Percentiles rank a stretch among this genome's conserved stretches.
Conservation (phyloP, 2,113 vertebrate genomes). For the Columba janthina region DNA sequence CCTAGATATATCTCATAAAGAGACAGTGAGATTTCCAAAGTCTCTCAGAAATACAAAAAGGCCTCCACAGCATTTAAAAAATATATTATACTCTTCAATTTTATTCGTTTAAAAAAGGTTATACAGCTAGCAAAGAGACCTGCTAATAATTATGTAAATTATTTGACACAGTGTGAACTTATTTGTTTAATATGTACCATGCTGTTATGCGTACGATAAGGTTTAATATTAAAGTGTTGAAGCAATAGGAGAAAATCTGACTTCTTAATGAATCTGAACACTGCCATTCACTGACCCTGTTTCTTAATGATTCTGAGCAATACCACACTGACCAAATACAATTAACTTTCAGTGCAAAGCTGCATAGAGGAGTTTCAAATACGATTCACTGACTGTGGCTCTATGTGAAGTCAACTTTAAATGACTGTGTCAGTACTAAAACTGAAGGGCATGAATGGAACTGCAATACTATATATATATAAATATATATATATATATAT, state of each 20-base stretch:
- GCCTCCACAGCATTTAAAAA: background rate
- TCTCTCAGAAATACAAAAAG: constrained; percentile 12
- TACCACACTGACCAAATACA: background rate
- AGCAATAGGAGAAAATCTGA: constrained; percentile 12
- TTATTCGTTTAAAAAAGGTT: background rate
- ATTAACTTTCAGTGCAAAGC: background rate
- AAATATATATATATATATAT: background rate
- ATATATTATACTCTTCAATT: background rate
- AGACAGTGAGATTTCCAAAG: background rate
- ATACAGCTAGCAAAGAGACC: constrained; percentile 12
- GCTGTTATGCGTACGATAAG: constrained; percentile 24
- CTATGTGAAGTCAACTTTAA: background rate
- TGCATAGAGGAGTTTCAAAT: background rate
- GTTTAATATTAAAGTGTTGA: constrained; percentile 21
- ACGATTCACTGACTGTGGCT: background rate
- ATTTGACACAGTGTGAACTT: constrained; percentile 33
- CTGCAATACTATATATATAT: too few relatives aligned
- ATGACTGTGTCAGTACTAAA: background rate
- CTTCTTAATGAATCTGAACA: constrained; percentile 22
- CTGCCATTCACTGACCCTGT: background rate
- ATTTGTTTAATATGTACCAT: constrained; percentile 50
- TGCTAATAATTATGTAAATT: constrained; percentile 48
- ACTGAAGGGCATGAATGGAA: background rate
- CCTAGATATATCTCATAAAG: constrained; percentile 23
- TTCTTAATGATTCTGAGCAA: constrained; percentile 1